A percentile compares a stretch with the other conserved stretches of the same genome.
These are phyloP conservation scores for Ctenochaetus hawaiiensis DNA, from an alignment of 2,797 vertebrate species.

Conservation along the genomic window DNA sequence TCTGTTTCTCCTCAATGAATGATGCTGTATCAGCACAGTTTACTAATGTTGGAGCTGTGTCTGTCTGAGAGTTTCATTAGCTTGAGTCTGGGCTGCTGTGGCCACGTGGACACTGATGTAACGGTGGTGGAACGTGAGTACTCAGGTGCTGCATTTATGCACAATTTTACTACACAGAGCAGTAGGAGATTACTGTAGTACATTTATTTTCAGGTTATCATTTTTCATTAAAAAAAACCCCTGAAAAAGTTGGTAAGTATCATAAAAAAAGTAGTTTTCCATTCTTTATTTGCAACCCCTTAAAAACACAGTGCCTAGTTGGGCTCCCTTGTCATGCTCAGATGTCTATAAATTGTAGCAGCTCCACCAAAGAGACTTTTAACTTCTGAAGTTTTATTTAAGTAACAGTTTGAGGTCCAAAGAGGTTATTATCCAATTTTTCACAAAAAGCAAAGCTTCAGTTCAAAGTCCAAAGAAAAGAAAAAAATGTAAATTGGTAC, in stretches of 20 bases:
- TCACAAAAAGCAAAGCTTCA: conserved; percentile 6
- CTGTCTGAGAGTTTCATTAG: conserved; percentile 39
- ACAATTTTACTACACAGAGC: not conserved
- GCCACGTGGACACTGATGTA: conserved; percentile 5
- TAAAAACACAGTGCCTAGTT: not conserved
- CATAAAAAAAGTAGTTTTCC: not conserved
- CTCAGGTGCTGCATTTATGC: too few relatives aligned
- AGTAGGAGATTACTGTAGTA: not conserved
- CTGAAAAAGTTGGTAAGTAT: not conserved
- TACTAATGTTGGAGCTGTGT: conserved; percentile 29
- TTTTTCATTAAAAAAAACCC: not conserved
- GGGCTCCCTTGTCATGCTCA: not conserved
- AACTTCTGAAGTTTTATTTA: not conserved
- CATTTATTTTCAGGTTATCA: not conserved
- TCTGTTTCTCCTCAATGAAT: conserved; percentile 42
- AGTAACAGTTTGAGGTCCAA: not conserved
- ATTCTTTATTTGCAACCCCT: not conserved
- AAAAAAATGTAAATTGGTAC: not conserved
- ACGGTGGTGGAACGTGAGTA: not conserved
- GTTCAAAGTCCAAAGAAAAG: not conserved
- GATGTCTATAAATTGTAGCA: not conserved
- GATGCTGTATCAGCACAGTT: conserved; percentile 49
- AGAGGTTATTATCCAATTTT: conserved; percentile 4
- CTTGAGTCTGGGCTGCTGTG: conserved; percentile 14
- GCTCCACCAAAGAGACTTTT: not conserved